A percentile compares a stretch with the other conserved stretches of the same genome.
Conservation (phyloP, 2,797 vertebrate genomes). For the Tinamus major region DNA sequence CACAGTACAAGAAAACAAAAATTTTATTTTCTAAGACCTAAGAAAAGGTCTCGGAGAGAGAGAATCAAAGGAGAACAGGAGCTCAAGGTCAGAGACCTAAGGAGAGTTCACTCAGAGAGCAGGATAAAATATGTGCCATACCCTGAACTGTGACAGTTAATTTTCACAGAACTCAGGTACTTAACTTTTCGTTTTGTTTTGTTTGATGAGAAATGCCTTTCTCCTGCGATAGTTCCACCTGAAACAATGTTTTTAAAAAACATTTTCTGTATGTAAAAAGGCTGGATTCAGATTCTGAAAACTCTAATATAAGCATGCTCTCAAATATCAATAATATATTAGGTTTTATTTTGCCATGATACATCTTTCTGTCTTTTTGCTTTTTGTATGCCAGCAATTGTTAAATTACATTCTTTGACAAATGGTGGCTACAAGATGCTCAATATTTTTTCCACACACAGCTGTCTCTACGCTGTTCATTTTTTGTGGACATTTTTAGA, state of each 20-base stretch:
- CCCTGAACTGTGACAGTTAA: not conserved
- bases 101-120: not conserved
- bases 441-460: conserved; percentile 65
- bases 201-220: not conserved
- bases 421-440: conserved; percentile 56
- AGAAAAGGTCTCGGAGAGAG: not conserved
- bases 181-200: not conserved
- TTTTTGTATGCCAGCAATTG: conserved; percentile 54
- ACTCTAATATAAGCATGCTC: not conserved
- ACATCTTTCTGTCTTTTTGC: conserved; percentile 51
- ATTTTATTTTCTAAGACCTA: not conserved
- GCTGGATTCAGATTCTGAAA: conserved; percentile 31
- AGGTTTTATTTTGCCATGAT: conserved; percentile 53
- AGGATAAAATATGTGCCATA: not conserved
- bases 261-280: not conserved
- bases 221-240: not conserved
- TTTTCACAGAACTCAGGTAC: not conserved
- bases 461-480: conserved; percentile 40
- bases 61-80: not conserved
- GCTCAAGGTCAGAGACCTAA: not conserved
- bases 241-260: not conserved
- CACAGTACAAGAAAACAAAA: not conserved
- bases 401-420: conserved; percentile 70
- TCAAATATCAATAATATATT: conserved; percentile 40
- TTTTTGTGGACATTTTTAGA: conserved; percentile 58